These are phyloP conservation scores for Volucella inanis DNA, from an alignment of 2,888 invertebrate genomes.

Conservation along the genomic window DNA sequence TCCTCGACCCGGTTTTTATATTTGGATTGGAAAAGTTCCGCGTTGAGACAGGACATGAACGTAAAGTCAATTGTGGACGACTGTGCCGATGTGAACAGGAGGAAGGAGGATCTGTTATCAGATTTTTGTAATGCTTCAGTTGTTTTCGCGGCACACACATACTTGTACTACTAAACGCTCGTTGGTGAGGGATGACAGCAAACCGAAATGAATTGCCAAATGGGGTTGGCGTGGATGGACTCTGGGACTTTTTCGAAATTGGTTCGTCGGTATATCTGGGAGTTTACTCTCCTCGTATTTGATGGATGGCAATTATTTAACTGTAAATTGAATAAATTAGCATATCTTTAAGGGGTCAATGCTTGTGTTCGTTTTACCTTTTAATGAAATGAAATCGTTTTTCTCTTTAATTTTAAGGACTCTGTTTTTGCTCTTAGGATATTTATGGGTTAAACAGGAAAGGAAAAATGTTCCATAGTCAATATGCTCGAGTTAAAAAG, in stretches of 20 bases:
- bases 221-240: constrained; percentile 18
- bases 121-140: constrained; percentile 69
- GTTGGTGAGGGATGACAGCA: constrained; percentile 12
- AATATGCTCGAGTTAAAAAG: too few species aligned
- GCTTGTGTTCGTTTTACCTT: constrained; percentile 6
- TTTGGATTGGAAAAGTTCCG: constrained; percentile 39
- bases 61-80: constrained; percentile 35
- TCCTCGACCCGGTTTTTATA: constrained; percentile 25
- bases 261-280: neutral
- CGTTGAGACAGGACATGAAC: constrained; percentile 8
- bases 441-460: too few species aligned
- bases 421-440: too few species aligned
- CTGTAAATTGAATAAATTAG: constrained; percentile 74
- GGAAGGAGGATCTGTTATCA: constrained; percentile 59
- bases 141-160: constrained; percentile 32
- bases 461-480: too few species aligned
- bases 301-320: constrained; percentile 72
- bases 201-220: neutral
- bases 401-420: too few species aligned
- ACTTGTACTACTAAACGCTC: neutral
- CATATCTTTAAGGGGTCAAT: constrained; percentile 47
- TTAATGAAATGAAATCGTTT: too few species aligned
- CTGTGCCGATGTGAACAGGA: neutral
- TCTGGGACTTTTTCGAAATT: constrained; percentile 6
- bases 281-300: constrained; percentile 20